phyloP scores from a whole-genome alignment of 2,797 vertebrate genomes.

The Sternarchorhynchus goeldii region DNA sequence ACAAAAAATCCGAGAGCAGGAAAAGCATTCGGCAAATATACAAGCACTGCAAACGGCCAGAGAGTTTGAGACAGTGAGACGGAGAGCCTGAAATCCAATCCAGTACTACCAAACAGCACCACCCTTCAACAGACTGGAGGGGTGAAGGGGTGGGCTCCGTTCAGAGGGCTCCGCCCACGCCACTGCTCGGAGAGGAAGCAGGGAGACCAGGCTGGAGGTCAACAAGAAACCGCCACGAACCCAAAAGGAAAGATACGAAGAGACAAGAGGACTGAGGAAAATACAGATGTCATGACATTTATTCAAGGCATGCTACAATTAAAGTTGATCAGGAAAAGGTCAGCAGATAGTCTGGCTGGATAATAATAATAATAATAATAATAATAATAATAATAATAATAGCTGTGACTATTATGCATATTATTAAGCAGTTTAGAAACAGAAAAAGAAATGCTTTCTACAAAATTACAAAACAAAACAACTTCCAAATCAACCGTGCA shows the following conservation, averaged over 20 bases:
- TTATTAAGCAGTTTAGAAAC: conserved; percentile 72
- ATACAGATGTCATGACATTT: conserved; percentile 82
- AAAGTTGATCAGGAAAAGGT: conserved; percentile 76
- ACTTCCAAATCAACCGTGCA: conserved; percentile 77
- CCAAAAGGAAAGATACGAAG: conserved; percentile 73
- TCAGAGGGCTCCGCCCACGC: not conserved
- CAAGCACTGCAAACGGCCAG: not conserved
- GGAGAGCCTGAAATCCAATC: conserved; percentile 27
- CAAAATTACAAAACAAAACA: conserved; percentile 69
- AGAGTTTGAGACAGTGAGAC: conserved; percentile 29
- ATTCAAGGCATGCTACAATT: conserved; percentile 84
- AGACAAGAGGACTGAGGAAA: conserved; percentile 75
- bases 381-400: conserved; percentile 59
- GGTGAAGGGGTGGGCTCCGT: not conserved
- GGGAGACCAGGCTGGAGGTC: conserved; percentile 1
- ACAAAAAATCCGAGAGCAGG: not conserved
- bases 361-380: conserved; percentile 60
- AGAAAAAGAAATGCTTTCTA: conserved; percentile 66
- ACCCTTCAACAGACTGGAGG: not conserved
- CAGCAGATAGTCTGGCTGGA: conserved; percentile 67
- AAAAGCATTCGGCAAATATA: not conserved
- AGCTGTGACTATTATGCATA: conserved; percentile 63
- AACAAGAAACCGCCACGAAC: conserved; percentile 36
- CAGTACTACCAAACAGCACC: conserved; percentile 26
- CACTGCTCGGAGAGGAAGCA: not conserved